phyloP scores from a whole-genome alignment of 30 jellyfish, hydroid and myxozoan genomes.

The Aurelia aurita region DNA sequence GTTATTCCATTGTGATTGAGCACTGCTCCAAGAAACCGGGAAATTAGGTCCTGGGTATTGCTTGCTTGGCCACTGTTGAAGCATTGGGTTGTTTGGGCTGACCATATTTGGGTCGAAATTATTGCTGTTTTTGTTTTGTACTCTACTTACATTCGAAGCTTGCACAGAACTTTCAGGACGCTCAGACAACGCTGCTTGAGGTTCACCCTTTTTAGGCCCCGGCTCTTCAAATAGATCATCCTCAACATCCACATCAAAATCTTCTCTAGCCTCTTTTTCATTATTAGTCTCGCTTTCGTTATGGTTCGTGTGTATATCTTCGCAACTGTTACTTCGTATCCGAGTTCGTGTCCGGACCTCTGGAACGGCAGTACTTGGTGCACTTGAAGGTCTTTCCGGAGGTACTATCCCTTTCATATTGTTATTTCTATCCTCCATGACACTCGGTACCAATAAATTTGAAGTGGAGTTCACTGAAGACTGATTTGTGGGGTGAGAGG shows the following conservation, averaged over 20 bases:
- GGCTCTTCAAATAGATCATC: slow-evolving; percentile 49
- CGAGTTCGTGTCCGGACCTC: slow-evolving; percentile 78
- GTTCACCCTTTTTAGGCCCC: slow-evolving; percentile 30
- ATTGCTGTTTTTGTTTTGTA: neutral
- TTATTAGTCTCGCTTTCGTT: slow-evolving; percentile 51
- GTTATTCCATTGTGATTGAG: slow-evolving; percentile 64
- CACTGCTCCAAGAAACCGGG: slow-evolving; percentile 43
- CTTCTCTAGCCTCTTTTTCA: slow-evolving; percentile 26
- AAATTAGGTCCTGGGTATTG: slow-evolving; percentile 43
- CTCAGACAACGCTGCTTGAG: neutral
- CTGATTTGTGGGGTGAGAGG: slow-evolving; percentile 9
- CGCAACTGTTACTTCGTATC: slow-evolving; percentile 93
- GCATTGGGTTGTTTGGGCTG: slow-evolving; percentile 44
- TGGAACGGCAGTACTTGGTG: slow-evolving; percentile 82
- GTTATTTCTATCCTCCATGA: slow-evolving; percentile 68
- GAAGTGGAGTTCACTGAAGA: slow-evolving; percentile 20
- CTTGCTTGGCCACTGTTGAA: slow-evolving; percentile 53
- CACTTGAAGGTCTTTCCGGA: slow-evolving; percentile 95
- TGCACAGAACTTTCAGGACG: neutral
- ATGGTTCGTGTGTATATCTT: slow-evolving; percentile 63
- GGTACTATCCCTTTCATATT: slow-evolving; percentile 62
- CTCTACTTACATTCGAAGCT: neutral
- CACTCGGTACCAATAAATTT: slow-evolving; percentile 10
- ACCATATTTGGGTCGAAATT: slow-evolving; percentile 37
- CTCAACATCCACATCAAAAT: slow-evolving; percentile 31